Percentiles rank a stretch among this genome's conserved stretches.
phyloP scores from a whole-genome alignment of 2,797 vertebrate genomes.

The Enteromius mattozi region DNA sequence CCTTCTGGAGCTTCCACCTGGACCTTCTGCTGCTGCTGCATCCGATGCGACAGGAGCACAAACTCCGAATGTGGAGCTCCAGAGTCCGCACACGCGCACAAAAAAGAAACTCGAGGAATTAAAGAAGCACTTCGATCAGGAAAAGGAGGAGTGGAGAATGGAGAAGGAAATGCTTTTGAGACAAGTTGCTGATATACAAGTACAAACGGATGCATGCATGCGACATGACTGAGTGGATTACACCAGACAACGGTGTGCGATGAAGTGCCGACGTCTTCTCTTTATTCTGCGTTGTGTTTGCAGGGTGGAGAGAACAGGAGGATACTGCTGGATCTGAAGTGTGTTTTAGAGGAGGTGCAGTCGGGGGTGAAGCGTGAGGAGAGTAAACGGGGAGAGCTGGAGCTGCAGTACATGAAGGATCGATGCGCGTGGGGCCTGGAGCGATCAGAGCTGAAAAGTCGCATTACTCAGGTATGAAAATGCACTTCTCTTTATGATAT shows the following conservation, averaged over 20 bases:
- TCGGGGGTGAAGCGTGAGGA: conserved; percentile 78
- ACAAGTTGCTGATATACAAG: conserved; percentile 82
- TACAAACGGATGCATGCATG: conserved; percentile 57
- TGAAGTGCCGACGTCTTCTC: background rate
- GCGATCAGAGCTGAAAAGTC: conserved; percentile 77
- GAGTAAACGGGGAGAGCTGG: conserved; percentile 76
- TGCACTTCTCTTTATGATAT: background rate
- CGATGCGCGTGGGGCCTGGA: conserved; percentile 80
- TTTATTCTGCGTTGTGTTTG: conserved; percentile 43
- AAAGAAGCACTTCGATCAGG: conserved; percentile 75
- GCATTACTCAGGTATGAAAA: conserved; percentile 76
- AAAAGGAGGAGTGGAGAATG: conserved; percentile 78
- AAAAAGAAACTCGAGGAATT: conserved; percentile 77
- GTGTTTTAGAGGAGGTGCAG: conserved; percentile 77
- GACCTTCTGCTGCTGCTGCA: conserved; percentile 51
- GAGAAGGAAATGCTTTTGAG: conserved; percentile 80
- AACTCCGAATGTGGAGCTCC: conserved; percentile 63
- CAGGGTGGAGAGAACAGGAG: conserved; percentile 80
- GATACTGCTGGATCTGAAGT: conserved; percentile 78
- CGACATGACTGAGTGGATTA: background rate
- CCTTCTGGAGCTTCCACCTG: conserved; percentile 62
- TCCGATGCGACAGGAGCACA: conserved; percentile 66
- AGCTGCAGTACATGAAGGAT: conserved; percentile 78
- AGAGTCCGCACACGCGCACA: conserved; percentile 69
- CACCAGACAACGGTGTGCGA: background rate